Percentiles rank a stretch among this genome's conserved stretches.
phyloP scores from a whole-genome alignment of 2,797 vertebrate genomes.

The Leptoclinus maculatus region DNA sequence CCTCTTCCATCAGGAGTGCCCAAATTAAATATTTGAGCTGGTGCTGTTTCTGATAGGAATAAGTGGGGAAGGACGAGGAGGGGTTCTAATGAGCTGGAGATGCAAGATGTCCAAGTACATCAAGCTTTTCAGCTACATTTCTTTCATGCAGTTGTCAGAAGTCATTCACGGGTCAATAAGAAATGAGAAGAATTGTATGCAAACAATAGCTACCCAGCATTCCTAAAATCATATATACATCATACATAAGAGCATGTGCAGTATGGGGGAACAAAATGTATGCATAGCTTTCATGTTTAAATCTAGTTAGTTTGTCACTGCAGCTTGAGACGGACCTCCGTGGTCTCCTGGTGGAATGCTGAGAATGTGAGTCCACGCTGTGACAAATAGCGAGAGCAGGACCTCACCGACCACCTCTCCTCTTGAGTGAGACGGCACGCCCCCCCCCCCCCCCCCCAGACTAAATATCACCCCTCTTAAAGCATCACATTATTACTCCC shows the following conservation, averaged over 20 bases:
- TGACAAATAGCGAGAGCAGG: constrained; percentile 38
- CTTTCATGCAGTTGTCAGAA: constrained; percentile 8
- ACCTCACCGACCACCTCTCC: constrained; percentile 43
- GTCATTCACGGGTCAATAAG: constrained; percentile 19
- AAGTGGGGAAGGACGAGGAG: constrained; percentile 39
- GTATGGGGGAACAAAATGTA: not conserved
- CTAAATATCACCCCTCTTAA: not conserved
- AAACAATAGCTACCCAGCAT: not conserved
- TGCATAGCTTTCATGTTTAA: not conserved
- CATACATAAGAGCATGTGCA: not conserved
- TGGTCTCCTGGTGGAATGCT: constrained; percentile 68
- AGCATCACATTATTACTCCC: not conserved
- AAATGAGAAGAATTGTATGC: not conserved
- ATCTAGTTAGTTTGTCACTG: constrained; percentile 26
- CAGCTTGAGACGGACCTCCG: constrained; percentile 39
- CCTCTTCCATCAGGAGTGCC: constrained; percentile 53
- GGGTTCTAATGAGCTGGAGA: constrained; percentile 22
- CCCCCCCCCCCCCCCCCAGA: constrained; percentile 8
- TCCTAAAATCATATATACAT: not conserved
- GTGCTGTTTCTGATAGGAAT: constrained; percentile 57
- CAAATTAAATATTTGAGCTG: constrained; percentile 79
- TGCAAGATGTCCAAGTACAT: constrained; percentile 25
- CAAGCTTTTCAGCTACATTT: constrained; percentile 6
- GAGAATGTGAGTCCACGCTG: constrained; percentile 63
- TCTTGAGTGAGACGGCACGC: constrained; percentile 34